These are phyloP conservation scores for Chelonoidis abingdonii DNA, from an alignment of 2,113 vertebrate species.

Conservation along the genomic window DNA sequence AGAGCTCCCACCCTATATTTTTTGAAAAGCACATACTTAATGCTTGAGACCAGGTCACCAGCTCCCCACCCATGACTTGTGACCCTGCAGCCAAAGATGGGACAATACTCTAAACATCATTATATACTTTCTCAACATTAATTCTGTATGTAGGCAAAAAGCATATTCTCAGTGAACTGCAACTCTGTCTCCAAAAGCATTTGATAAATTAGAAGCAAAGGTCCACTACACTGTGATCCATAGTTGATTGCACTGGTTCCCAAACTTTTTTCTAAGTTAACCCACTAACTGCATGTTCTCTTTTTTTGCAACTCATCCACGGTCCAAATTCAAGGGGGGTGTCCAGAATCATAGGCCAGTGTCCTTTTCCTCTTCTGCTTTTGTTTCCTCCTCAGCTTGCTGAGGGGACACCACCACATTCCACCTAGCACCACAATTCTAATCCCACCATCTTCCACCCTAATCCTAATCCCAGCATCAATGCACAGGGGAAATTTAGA, in stretches of 20 bases:
- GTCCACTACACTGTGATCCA: not conserved
- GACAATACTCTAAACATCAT: not conserved
- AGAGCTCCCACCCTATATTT: not conserved
- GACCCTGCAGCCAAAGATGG: not conserved
- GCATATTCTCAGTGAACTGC: not conserved
- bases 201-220: not conserved
- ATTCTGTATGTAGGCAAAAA: not conserved
- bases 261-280: too few relatives aligned
- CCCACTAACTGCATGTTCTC: too few relatives aligned
- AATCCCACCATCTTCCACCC: too few relatives aligned
- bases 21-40: not conserved
- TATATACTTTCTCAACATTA: not conserved
- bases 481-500: too few relatives aligned
- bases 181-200: not conserved
- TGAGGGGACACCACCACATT: too few relatives aligned
- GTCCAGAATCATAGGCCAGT: too few relatives aligned
- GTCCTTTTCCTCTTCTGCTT: too few relatives aligned
- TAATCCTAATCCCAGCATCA: too few relatives aligned
- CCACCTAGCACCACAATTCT: too few relatives aligned
- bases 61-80: not conserved
- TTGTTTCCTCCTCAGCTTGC: too few relatives aligned
- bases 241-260: not conserved
- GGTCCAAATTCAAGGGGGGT: too few relatives aligned
- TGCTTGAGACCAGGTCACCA: not conserved
- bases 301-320: too few relatives aligned